phyloP scores from a whole-genome alignment of 1,140 invertebrate genomes.

The Drosophila varians region DNA sequence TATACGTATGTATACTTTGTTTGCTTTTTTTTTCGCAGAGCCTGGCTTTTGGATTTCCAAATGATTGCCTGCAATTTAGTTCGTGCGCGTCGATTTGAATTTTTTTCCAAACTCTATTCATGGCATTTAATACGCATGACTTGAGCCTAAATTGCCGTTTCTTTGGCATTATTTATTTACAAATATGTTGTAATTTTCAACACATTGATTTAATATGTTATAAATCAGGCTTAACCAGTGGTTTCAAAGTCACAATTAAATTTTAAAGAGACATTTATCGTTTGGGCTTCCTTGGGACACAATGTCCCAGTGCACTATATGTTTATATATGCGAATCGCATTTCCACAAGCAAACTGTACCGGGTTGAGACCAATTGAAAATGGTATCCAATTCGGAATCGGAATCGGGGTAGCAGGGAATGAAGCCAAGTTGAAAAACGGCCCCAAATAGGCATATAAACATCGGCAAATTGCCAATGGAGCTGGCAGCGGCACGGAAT shows the following conservation, averaged over 20 bases:
- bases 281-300: background rate
- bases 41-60: constrained; percentile 61
- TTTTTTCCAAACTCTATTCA: constrained; percentile 32
- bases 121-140: constrained; percentile 77
- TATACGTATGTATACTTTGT: constrained; percentile 12
- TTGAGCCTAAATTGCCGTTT: constrained; percentile 38
- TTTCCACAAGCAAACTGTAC: constrained; percentile 40
- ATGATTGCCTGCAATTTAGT: constrained; percentile 77
- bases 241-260: too few relatives aligned
- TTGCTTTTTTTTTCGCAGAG: constrained; percentile 10
- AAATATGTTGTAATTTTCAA: constrained; percentile 52
- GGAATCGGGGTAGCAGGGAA: too few relatives aligned
- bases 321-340: constrained; percentile 37
- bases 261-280: too few relatives aligned
- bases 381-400: constrained; percentile 13
- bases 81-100: constrained; percentile 72
- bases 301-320: constrained; percentile 1
- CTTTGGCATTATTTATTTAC: constrained; percentile 51
- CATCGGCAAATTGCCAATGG: constrained; percentile 62
- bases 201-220: too few relatives aligned
- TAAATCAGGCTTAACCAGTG: too few relatives aligned
- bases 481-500: constrained; percentile 33
- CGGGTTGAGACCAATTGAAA: constrained; percentile 55
- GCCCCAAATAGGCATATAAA: constrained; percentile 70
- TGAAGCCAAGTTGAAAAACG: constrained; percentile 65